Conservation (phyloP, 1,140 invertebrate genomes). For the Octopus sinensis region DNA sequence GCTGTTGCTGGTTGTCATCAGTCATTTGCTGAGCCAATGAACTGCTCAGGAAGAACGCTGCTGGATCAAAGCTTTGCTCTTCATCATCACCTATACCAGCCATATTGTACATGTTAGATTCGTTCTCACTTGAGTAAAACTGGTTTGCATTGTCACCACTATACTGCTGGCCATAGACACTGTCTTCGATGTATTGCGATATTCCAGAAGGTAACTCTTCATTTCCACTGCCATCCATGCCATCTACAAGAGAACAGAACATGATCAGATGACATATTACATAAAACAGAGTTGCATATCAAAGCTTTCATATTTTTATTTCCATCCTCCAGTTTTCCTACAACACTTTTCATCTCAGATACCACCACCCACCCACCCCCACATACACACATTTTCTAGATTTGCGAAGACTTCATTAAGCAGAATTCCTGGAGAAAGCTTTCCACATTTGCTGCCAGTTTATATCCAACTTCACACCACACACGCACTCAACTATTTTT, state of each 20-base stretch:
- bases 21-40: constrained; percentile 37
- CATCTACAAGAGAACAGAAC: not conserved
- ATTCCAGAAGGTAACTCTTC: not conserved
- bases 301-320: no score
- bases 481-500: no score
- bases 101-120: constrained; percentile 9
- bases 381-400: no score
- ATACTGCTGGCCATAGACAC: not conserved
- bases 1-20: constrained; percentile 20
- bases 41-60: constrained; percentile 52
- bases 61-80: constrained; percentile 51
- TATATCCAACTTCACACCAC: no score
- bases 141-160: not conserved
- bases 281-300: no score
- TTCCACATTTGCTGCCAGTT: no score
- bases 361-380: no score
- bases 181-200: not conserved
- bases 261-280: not conserved
- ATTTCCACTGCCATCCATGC: not conserved
- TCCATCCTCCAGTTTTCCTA: no score
- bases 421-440: no score
- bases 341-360: no score
- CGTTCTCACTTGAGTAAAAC: constrained; percentile 1
- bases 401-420: no score
- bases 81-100: constrained; percentile 32